Conservation (phyloP, 2,113 vertebrate species). For the Xenotilapia flavipinnis region DNA sequence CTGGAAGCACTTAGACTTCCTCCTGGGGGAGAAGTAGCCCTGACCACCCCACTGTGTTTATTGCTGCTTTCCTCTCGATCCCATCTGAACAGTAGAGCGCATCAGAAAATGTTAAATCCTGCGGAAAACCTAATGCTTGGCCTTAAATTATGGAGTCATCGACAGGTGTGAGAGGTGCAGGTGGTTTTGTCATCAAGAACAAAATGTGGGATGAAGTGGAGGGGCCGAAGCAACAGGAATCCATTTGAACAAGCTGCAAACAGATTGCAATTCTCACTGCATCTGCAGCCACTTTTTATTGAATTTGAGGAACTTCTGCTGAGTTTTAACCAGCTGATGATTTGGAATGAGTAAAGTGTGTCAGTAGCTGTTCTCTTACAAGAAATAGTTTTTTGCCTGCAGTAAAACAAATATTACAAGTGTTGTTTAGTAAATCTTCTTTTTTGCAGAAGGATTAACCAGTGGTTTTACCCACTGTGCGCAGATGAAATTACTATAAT, state of each 20-base stretch:
- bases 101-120: slow-evolving; percentile 19
- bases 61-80: slow-evolving; percentile 9
- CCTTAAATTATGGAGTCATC: slow-evolving; percentile 30
- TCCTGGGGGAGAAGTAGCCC: slow-evolving; percentile 13
- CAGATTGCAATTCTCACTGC: not conserved
- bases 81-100: slow-evolving; percentile 3
- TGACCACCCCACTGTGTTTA: slow-evolving; percentile 31
- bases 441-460: not conserved
- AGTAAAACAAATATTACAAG: not conserved
- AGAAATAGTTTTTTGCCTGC: not conserved
- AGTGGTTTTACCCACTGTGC: not conserved
- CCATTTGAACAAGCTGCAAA: not conserved
- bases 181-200: slow-evolving; percentile 48
- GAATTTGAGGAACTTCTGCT: not conserved
- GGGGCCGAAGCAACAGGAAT: not conserved
- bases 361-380: not conserved
- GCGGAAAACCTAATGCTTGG: slow-evolving; percentile 4
- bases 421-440: not conserved
- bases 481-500: not conserved
- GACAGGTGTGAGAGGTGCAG: slow-evolving; percentile 53
- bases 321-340: not conserved
- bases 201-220: not conserved
- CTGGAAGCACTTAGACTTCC: slow-evolving; percentile 25
- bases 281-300: not conserved
- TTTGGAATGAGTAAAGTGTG: not conserved